These are phyloP conservation scores for Leptogaster cylindrica DNA, from an alignment of 2,888 invertebrate species.

Conservation along the genomic window DNA sequence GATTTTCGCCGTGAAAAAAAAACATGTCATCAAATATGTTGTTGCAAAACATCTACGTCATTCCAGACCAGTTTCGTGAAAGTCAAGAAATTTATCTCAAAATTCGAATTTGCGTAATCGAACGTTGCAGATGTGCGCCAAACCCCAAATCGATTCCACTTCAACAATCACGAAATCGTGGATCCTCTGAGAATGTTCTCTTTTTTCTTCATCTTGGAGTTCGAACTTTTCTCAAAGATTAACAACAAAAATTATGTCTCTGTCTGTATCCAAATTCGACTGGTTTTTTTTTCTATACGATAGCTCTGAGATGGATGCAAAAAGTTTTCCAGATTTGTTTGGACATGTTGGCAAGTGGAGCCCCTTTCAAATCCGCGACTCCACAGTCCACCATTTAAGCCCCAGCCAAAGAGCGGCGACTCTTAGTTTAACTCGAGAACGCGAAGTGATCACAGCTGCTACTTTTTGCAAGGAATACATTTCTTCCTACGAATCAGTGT, in stretches of 20 bases:
- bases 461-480: not conserved
- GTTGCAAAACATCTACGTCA: not conserved
- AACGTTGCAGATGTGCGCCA: not conserved
- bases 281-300: slow-evolving; percentile 27
- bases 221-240: not conserved
- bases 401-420: not conserved
- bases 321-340: not conserved
- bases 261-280: no score
- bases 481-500: not conserved
- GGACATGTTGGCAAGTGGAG: not conserved
- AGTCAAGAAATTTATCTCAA: slow-evolving; percentile 15
- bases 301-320: slow-evolving; percentile 4
- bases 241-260: not conserved
- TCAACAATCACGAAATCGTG: not conserved
- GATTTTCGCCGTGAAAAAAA: no score
- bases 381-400: slow-evolving; percentile 13
- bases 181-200: not conserved
- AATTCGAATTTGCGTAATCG: slow-evolving; percentile 27
- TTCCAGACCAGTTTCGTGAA: slow-evolving; percentile 12
- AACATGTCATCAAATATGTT: not conserved
- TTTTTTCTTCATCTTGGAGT: slow-evolving; percentile 1
- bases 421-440: slow-evolving; percentile 19
- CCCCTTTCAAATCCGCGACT: not conserved
- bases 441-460: slow-evolving; percentile 8
- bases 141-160: not conserved